These are phyloP conservation scores for Rhyacophila evoluta DNA, from an alignment of 2,888 invertebrate genomes.

Conservation along the genomic window DNA sequence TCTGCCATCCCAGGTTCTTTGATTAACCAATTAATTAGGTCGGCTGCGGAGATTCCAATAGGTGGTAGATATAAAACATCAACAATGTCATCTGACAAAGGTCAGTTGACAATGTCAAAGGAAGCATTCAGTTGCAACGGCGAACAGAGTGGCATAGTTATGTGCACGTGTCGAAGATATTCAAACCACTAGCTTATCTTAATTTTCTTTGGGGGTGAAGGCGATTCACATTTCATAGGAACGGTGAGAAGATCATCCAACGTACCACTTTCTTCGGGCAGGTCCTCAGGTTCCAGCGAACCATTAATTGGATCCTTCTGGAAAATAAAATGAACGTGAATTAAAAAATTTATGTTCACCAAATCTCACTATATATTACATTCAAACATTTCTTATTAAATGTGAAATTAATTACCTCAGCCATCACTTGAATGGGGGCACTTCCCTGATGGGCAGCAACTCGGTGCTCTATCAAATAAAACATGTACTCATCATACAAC, in stretches of 20 bases:
- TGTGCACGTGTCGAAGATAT: conserved; percentile 33
- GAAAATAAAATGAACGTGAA: too few relatives aligned
- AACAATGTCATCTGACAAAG: background rate
- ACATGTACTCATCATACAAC: conserved; percentile 99
- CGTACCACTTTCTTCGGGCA: conserved; percentile 59
- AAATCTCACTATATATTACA: too few relatives aligned
- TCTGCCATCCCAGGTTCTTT: too few relatives aligned
- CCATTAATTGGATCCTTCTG: conserved; percentile 50
- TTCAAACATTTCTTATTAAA: too few relatives aligned
- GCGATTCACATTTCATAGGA: conserved; percentile 40
- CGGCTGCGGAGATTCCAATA: too few relatives aligned
- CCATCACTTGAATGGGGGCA: conserved; percentile 95
- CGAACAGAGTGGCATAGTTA: conserved; percentile 20
- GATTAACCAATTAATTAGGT: too few relatives aligned
- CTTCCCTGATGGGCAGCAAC: conserved; percentile 91
- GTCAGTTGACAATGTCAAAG: background rate
- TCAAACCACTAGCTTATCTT: conserved; percentile 53
- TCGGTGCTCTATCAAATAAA: conserved; percentile 96
- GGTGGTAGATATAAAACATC: too few relatives aligned
- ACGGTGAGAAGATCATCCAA: background rate
- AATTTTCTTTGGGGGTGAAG: conserved; percentile 50
- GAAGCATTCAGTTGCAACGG: background rate
- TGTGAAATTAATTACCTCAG: conserved; percentile 73
- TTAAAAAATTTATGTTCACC: too few relatives aligned
- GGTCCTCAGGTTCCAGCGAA: conserved; percentile 55